phyloP scores from a whole-genome alignment of 2,797 vertebrate species.

The Cynodonichthys magdalenae region DNA sequence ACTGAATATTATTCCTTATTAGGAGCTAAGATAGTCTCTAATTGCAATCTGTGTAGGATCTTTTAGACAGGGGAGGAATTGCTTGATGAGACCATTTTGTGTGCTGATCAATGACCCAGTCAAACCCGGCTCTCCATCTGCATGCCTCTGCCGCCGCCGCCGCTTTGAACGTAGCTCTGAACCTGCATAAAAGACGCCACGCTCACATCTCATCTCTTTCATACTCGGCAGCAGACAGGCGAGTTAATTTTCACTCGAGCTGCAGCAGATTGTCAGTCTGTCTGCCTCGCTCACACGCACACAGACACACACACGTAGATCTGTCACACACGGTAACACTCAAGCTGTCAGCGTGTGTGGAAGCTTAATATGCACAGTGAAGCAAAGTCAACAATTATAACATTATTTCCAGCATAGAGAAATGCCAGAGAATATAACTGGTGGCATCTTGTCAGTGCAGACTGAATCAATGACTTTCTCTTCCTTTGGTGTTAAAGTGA shows the following conservation, averaged over 20 bases:
- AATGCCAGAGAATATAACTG: constrained; percentile 76
- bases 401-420: constrained; percentile 76
- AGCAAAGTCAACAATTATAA: constrained; percentile 82
- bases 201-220: constrained; percentile 80
- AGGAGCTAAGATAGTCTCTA: constrained; percentile 75
- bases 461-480: constrained; percentile 69
- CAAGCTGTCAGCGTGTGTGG: constrained; percentile 73
- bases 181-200: constrained; percentile 82
- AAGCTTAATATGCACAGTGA: constrained; percentile 76
- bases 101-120: constrained; percentile 83
- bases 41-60: constrained; percentile 76
- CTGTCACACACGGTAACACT: constrained; percentile 75
- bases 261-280: constrained; percentile 73
- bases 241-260: constrained; percentile 73
- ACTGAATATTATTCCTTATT: constrained; percentile 81
- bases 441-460: constrained; percentile 73
- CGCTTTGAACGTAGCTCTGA: constrained; percentile 83
- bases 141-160: constrained; percentile 65
- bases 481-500: constrained; percentile 74
- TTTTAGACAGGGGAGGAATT: constrained; percentile 79
- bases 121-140: constrained; percentile 68
- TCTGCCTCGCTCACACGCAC: constrained; percentile 44
- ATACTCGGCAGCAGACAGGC: constrained; percentile 74
- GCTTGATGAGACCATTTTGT: constrained; percentile 84
- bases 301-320: constrained; percentile 40